Evolutionary conservation across 2,888 invertebrate genomes (phyloP), one percentile per base, ranked within the genome.

Genomic region (Acleris literana): DNA sequence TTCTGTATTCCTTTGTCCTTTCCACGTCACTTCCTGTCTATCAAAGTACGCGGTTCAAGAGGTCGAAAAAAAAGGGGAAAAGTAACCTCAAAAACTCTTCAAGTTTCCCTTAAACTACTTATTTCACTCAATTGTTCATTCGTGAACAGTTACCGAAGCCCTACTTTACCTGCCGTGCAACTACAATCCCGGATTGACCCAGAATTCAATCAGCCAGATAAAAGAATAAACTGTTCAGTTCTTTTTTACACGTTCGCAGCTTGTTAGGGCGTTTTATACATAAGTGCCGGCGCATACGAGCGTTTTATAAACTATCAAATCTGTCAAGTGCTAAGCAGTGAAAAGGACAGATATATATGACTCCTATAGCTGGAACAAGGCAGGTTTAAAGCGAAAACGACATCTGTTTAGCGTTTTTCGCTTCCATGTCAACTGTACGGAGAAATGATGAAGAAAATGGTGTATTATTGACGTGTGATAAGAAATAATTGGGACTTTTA

Each of bases 121-220:
- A 57, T 46, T 22, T 43, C 57, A 22, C 25, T 57, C 57, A 11
- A 57, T 25, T 57, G 46, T 46, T 43, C 18, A 39, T 46, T 57
- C 17, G 17, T 46, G 44, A 25, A 52, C 25, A 20, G 43, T 7
- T 33, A 29, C 29, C 3, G 63, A 57, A 57, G 57, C 53, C 56
- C 51, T 56, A 44, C 43, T 63, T 56, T 56, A 43, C 51, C 52
- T 17, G 48, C 25, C 6, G 5, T 46, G 20, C 16, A 33, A 58
- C 22, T 64, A 22, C 53, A 63, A 59, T 53, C 58, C 53, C 20
- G 43, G 64, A 52, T 64, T 64, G 54, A 9, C 64, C 64, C 53
- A 58, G 52, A 48, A 64, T 64, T 64, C 64, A 58, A 64, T 64
- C 22, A 53, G 13, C 58, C 25, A 53, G 39, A 20, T 54, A 22